Evolutionary conservation across 2,888 invertebrate species (phyloP), one percentile per base, ranked within the genome.

Genomic region (Cotesia congregata): DNA sequence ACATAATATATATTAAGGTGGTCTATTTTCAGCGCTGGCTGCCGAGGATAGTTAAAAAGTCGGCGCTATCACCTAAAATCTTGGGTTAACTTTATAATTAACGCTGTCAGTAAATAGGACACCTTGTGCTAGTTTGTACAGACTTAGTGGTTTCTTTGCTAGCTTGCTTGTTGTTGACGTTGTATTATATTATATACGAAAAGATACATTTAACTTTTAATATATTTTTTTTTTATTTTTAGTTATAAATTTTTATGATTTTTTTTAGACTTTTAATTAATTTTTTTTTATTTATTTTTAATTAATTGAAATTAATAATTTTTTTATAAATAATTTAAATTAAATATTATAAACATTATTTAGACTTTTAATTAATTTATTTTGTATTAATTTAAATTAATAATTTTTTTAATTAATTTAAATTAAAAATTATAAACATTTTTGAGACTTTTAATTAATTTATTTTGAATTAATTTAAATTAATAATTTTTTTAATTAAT

Each of bases 11-110:
- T 40, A n/a, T 68, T n/a, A 9, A 41, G 12, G 40, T 15, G n/a
- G 6, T n/a, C n/a, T 12, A 67, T 39, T 12, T 38, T 20, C 3
- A 12, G n/a, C 9, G n/a, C 64, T 17, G 15, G 64, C 4, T 39
- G 67, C 67, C 30, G 30, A 67, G 7, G 67, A 40, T n/a, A 41
- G 30, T 39, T 40, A 41, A 68, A 68, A 62, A 12, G 64, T 7
- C 30, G 9, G 5, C 15, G 40, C 17, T n/a, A 39, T 67, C 15
- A 39, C 20, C 59, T 50, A 59, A 72, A 75, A 40, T 81, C 83
- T 82, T 78, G 80, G 83, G 82, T 82, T 83, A 83, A 83, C 84
- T 85, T 85, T 85, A 86, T 85, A 84, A 85, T 85, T 86, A 86
- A 85, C 85, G 80, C 80, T 81, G 82, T 71, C 81, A 74, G 84